Conservation (phyloP, 2,888 invertebrate species). For the Digitonthophagus gazella region DNA sequence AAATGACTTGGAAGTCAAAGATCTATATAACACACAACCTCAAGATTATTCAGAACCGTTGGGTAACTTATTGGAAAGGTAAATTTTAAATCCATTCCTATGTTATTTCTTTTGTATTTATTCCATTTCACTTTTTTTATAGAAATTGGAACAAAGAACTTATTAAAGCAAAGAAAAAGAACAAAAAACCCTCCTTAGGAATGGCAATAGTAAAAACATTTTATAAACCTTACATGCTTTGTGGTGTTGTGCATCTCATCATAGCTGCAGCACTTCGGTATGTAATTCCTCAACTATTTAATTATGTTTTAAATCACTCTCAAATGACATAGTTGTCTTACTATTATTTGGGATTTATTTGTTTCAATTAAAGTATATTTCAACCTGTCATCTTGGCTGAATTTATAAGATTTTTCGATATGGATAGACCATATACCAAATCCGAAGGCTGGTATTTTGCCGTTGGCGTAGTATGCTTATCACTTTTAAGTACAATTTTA, state of each 20-base stretch:
- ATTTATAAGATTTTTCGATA: constrained; percentile 64
- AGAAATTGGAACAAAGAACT: constrained; percentile 64
- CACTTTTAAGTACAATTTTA: constrained; percentile 59
- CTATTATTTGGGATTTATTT: constrained; percentile 21
- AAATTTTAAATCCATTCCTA: constrained; percentile 23
- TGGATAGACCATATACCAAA: constrained; percentile 52
- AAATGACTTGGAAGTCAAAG: constrained; percentile 62
- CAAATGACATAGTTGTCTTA: background rate
- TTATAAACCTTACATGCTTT: constrained; percentile 59
- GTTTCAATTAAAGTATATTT: constrained; percentile 58
- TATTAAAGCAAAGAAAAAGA: constrained; percentile 51
- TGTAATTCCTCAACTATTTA: too few species aligned
- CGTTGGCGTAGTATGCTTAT: constrained; percentile 59
- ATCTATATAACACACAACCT: constrained; percentile 63
- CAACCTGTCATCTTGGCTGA: constrained; percentile 62
- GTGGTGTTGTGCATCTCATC: constrained; percentile 59
- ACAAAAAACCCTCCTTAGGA: constrained; percentile 60
- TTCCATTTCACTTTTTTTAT: too few species aligned
- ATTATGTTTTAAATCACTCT: background rate
- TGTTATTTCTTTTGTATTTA: too few species aligned
- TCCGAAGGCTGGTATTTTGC: constrained; percentile 67
- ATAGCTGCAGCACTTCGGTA: constrained; percentile 52
- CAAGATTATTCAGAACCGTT: constrained; percentile 64
- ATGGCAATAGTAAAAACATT: constrained; percentile 62
- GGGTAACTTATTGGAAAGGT: constrained; percentile 65